Evolutionary conservation across 2,113 vertebrate species (phyloP).

Genomic region (Odocoileus hemionus): DNA sequence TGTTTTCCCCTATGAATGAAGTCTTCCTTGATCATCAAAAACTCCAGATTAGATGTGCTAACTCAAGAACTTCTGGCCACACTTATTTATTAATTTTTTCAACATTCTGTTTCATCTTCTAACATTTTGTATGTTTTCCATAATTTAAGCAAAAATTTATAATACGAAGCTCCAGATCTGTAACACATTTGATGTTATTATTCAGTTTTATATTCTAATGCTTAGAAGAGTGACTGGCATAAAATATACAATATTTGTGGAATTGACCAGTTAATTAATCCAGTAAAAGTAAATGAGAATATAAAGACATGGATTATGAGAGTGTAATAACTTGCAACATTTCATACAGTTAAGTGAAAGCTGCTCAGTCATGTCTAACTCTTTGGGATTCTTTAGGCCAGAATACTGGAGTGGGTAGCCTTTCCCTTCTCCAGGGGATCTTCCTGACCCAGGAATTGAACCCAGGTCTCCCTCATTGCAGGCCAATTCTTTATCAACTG

Average conservation of each 20-base stretch:
- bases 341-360: background rate
- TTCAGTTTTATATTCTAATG: background rate
- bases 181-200: background rate
- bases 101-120: background rate
- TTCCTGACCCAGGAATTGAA: background rate
- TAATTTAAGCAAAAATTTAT: background rate
- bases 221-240: background rate
- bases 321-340: background rate
- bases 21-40: background rate
- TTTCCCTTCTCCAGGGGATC: background rate
- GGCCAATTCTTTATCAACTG: background rate
- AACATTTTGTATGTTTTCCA: background rate
- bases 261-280: background rate
- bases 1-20: background rate
- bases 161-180: background rate
- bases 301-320: background rate
- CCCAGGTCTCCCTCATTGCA: fast-evolving
- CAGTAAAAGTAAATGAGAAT: background rate
- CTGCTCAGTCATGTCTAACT: background rate
- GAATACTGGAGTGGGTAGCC: background rate
- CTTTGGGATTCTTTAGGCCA: background rate
- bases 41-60: background rate
- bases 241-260: background rate
- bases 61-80: background rate
- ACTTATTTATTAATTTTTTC: background rate